Evolutionary conservation across 2,888 invertebrate species (phyloP).

Genomic region (Epirrhoe alternata): DNA sequence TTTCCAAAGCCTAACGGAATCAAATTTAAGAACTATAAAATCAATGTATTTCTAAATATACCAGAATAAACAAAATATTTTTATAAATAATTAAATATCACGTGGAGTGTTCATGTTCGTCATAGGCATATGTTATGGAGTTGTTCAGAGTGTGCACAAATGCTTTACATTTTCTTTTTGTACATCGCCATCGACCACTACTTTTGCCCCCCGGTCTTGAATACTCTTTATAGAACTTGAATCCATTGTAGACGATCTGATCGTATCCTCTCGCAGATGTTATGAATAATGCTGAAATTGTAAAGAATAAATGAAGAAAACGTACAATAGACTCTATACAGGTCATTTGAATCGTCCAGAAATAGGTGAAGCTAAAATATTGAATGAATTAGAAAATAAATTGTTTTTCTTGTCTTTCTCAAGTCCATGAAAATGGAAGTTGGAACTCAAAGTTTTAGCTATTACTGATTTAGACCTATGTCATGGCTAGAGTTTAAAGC

Average conservation of each 20-base stretch:
- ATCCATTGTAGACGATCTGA: constrained; percentile 49
- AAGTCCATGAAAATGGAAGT: too few relatives aligned
- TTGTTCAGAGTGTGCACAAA: constrained; percentile 36
- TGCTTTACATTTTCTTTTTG: constrained; percentile 42
- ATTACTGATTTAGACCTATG: too few relatives aligned
- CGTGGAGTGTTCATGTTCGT: constrained; percentile 29
- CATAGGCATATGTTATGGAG: constrained; percentile 31
- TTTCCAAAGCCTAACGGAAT: too few relatives aligned
- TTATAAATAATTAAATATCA: not conserved
- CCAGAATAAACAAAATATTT: too few relatives aligned
- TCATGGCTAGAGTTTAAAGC: too few relatives aligned
- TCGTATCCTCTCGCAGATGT: constrained; percentile 46
- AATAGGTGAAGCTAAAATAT: too few relatives aligned
- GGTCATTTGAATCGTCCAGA: too few relatives aligned
- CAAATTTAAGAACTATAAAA: too few relatives aligned
- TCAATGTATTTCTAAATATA: too few relatives aligned
- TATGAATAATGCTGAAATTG: constrained; percentile 48
- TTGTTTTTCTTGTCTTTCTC: too few relatives aligned
- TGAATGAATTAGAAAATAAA: too few relatives aligned
- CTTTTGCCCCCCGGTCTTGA: constrained; percentile 20
- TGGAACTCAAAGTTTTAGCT: too few relatives aligned
- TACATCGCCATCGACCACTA: constrained; percentile 42
- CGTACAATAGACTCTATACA: not conserved
- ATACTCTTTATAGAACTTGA: constrained; percentile 52
- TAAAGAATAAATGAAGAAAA: not conserved